Evolutionary conservation across 2,888 invertebrate genomes (phyloP), one percentile per base, ranked within the genome.

Genomic region (Apotomis betuletana): DNA sequence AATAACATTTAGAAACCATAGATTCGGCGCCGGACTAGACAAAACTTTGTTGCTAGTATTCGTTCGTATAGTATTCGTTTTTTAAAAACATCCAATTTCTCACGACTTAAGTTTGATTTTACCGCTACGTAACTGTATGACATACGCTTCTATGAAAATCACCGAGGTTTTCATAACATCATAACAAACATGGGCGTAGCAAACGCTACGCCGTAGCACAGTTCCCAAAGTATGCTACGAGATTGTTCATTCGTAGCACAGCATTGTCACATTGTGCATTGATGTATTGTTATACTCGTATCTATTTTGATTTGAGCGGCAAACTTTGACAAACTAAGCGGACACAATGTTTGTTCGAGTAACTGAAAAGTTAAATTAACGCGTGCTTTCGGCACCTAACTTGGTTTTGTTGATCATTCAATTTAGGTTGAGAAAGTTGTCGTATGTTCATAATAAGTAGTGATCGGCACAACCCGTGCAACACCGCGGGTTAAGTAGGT

Each of bases 171-270:
- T n/a, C 44, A 59, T 59, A 59, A 59, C 9, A 59, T 8, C n/a
- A n/a, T n/a, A n/a, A 44, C 9, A 13, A 44, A 59, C 59, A 15
- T 44, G 59, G 13, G 41, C 41, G 59, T 59, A 59, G 38, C 59
- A 41, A 44, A 8, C 6, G 13, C 59, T 59, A 59, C 59, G 41
- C n/a, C 44, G 59, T 59, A 59, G 59, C 55, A 38, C n/a, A 59
- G 59, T 59, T 59, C 41, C n/a, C 59, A 59, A 49, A 59, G 44
- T 59, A 36, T 41, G 10, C 13, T 59, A 59, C 15, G 59, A 59
- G 59, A 41, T 44, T 38, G 51, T 38, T 63, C 58, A 58, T 38
- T 38, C 58, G 36, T 38, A 38, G 38, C 38, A 49, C 10, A 3
- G 58, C 5, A 57, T 58, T 38, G 58, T 38, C 12, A 27, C 38